Conservation (phyloP, 2,113 vertebrate species). For the Zosterops pallidus region DNA sequence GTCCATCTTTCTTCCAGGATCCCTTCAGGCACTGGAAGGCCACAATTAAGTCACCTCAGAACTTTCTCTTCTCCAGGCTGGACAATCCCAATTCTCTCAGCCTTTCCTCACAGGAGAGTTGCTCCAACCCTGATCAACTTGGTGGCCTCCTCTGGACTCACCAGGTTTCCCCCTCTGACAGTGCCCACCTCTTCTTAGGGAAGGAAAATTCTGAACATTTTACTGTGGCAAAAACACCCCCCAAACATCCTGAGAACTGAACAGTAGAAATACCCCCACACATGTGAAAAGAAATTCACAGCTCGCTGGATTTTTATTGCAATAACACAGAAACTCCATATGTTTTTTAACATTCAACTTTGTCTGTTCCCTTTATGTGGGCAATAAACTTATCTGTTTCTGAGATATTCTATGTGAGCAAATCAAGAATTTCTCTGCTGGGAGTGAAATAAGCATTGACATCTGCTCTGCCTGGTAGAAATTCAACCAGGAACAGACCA, state of each 20-base stretch:
- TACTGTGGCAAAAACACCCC: not conserved
- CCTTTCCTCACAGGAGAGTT: not conserved
- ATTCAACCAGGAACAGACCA: not conserved
- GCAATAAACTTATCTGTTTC: not conserved
- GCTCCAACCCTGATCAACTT: not conserved
- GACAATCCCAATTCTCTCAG: not conserved
- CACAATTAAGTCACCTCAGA: no score
- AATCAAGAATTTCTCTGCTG: not conserved
- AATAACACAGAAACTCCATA: not conserved
- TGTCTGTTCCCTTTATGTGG: not conserved
- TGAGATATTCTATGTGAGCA: not conserved
- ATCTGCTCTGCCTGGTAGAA: not conserved
- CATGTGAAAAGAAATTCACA: not conserved
- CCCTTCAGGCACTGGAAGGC: not conserved
- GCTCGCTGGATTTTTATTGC: not conserved
- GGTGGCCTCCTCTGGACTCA: not conserved
- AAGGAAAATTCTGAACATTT: not conserved
- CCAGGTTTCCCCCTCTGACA: not conserved
- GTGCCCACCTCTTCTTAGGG: not conserved
- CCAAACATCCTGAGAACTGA: conserved; percentile 1
- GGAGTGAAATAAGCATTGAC: not conserved
- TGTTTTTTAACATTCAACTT: not conserved
- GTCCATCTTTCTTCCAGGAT: not conserved
- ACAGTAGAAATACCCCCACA: not conserved
- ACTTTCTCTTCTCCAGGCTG: not conserved